These are phyloP conservation scores for Thinocorus orbignyianus DNA, from an alignment of 2,113 vertebrate genomes.

Conservation along the genomic window DNA sequence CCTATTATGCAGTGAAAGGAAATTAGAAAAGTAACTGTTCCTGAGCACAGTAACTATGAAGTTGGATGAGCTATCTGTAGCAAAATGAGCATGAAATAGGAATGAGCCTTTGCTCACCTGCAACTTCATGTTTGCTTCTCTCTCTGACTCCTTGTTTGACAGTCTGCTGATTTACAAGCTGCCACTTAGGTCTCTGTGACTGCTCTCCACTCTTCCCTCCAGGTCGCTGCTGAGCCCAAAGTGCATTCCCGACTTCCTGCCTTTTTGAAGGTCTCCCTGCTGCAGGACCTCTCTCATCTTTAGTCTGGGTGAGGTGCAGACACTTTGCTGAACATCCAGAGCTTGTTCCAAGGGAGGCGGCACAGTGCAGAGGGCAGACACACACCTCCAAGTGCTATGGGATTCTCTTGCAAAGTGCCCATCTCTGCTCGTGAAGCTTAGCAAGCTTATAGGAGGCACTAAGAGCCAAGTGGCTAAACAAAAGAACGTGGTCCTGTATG, in stretches of 20 bases:
- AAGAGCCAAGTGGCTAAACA: background rate
- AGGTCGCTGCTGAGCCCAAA: background rate
- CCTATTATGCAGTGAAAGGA: background rate
- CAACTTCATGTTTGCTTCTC: background rate
- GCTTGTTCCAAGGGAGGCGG: background rate
- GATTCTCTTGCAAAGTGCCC: background rate
- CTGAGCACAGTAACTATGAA: background rate
- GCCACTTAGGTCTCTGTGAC: background rate
- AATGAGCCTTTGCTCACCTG: background rate
- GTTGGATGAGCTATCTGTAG: background rate
- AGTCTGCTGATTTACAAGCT: background rate
- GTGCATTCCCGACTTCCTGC: background rate
- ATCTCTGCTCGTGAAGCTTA: background rate
- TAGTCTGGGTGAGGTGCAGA: background rate
- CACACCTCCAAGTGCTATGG: background rate
- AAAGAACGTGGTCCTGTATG: background rate
- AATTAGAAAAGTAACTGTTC: background rate
- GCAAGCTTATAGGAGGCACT: background rate
- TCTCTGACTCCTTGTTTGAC: background rate
- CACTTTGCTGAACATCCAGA: background rate
- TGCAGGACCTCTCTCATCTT: background rate
- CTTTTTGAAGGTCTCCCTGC: background rate
- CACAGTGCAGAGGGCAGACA: background rate
- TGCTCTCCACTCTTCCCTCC: background rate
- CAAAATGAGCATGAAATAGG: background rate